These are phyloP conservation scores for Pseudonaja textilis DNA, from an alignment of 2,113 vertebrate genomes.

Conservation along the genomic window DNA sequence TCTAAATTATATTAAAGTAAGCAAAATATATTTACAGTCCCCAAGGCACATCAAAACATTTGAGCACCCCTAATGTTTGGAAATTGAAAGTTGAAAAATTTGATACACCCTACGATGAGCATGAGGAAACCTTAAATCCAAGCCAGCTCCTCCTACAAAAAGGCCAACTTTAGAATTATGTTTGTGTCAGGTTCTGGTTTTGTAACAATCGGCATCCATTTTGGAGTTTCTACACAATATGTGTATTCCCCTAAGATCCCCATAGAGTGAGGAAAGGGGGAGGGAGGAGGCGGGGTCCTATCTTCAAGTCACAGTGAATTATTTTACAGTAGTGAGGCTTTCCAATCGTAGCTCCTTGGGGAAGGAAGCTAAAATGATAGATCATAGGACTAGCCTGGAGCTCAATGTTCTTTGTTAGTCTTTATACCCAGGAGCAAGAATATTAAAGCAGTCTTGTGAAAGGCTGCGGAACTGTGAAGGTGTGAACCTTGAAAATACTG, in stretches of 20 bases:
- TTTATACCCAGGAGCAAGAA: background rate
- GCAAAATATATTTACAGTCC: too few species aligned
- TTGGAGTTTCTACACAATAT: background rate
- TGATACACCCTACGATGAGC: background rate
- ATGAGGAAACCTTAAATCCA: background rate
- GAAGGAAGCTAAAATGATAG: background rate
- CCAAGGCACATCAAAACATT: too few species aligned
- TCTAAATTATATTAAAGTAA: too few species aligned
- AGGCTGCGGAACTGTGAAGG: background rate
- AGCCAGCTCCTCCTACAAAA: background rate
- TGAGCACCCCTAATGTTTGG: too few species aligned
- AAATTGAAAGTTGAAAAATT: too few species aligned
- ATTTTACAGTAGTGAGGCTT: background rate
- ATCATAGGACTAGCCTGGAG: background rate
- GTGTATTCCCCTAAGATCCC: background rate
- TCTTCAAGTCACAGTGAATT: background rate
- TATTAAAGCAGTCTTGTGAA: background rate
- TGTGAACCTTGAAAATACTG: background rate
- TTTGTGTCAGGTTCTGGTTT: background rate
- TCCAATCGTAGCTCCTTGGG: background rate
- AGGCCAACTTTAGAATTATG: background rate
- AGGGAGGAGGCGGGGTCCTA: background rate
- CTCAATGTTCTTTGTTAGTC: background rate
- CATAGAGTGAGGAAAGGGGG: background rate
- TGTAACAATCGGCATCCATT: background rate